Base-by-base conservation (phyloP, 2,888 invertebrate species). In the Capitulum mitella region DNA sequence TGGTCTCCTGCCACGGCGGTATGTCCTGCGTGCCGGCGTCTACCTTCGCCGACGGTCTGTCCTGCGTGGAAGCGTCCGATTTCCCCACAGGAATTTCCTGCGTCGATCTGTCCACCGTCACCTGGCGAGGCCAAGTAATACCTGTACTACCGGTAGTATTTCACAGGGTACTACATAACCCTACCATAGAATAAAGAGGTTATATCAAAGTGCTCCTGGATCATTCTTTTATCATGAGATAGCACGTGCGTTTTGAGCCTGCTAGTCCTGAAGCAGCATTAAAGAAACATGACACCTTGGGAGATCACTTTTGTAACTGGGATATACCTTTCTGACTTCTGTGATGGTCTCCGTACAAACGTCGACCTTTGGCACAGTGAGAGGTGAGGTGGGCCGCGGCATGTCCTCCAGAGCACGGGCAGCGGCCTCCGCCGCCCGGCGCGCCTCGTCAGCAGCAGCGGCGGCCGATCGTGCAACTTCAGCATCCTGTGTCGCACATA, bases 371-470 rank as follows among this genome's bases (percentile, higher is more conserved):
- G 70, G 37, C 32, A 37, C 61, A 14, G 5, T n/a, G 14, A 61
- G 70, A 8, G 70, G 70, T 12, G 70, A 19, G 34, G 8, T 37
- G 37, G 70, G 70, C 3, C 70, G 70, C 0, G 70, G 70, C 70
- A 70, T 34, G 29, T 70, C 22, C 29, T 80, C 83, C 80, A 84
- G 82, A 12, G 83, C 83, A 46, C 81, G 80, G 1, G 86, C 85
- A 6, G 86, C 84, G 3, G 86, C 86, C 83, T 89, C 89, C 0
- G 87, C 85, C 29, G 85, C 83, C 82, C 82, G 85, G 43, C 87
- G 85, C 0, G 87, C 87, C 80, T 86, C 87, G 82, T 87, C 86
- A 0, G 87, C 87, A 48, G 86, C 86, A 2, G 84, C 83, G 3
- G 86, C 86, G 1, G 86, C 86, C 6, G 85, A 85, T 80, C 85